phyloP scores from a whole-genome alignment of 2,797 vertebrate genomes.

The Podargus strigoides region DNA sequence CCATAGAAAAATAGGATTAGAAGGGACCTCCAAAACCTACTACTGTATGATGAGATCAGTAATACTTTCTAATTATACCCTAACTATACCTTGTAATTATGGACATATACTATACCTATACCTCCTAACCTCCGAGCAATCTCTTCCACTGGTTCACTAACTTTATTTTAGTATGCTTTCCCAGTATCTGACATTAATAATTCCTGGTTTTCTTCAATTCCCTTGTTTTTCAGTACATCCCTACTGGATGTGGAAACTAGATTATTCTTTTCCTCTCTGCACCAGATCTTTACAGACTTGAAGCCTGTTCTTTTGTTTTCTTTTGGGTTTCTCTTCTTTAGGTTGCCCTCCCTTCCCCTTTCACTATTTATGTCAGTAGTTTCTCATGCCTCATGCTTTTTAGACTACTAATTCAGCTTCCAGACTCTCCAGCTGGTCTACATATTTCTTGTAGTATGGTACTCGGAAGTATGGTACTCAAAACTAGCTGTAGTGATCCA shows the following conservation, averaged over 20 bases:
- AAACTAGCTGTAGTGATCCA: neutral
- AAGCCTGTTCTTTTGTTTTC: neutral
- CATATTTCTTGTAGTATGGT: neutral
- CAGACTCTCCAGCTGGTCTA: neutral
- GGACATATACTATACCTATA: neutral
- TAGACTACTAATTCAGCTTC: neutral
- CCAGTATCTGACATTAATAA: neutral
- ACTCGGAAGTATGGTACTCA: neutral
- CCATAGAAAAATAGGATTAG: neutral
- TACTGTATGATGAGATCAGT: neutral
- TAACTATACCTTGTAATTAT: neutral
- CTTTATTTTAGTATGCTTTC: neutral
- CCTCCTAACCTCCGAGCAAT: neutral
- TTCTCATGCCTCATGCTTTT: neutral
- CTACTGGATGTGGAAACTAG: neutral
- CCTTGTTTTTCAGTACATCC: neutral
- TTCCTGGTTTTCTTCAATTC: neutral
- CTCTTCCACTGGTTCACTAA: neutral
- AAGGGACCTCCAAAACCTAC: neutral
- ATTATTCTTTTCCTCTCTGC: neutral
- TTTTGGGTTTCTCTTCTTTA: neutral
- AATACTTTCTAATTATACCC: neutral
- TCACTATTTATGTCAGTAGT: neutral
- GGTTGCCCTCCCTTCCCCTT: neutral
- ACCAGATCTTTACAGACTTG: neutral